Evolutionary conservation across 35 echinoderm and acorn worm genomes (phyloP), one percentile per base, ranked within the genome.

Genomic region (Apostichopus japonicus): DNA sequence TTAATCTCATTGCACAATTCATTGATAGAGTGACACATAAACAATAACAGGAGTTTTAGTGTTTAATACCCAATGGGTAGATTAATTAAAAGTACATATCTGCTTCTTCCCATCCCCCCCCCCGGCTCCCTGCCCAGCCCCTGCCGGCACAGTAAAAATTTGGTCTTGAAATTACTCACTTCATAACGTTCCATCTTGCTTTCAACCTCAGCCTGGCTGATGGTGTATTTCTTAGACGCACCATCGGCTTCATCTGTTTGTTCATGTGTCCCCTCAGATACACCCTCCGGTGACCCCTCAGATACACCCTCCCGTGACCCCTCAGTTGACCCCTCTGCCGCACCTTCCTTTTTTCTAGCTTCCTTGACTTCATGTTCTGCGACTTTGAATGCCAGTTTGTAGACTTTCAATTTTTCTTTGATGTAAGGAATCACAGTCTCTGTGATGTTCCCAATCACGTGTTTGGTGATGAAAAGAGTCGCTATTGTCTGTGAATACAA

Each of bases 141-240:
- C 33, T 44, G 33, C 33, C 33, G 0, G 33, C 33, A 44, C 33
- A 44, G 33, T 44, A 4, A 44, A 44, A 44, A 44, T 3, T 44
- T 44, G 33, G 19, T 51, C 22, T 44, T 44, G 33, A 44, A 44
- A 44, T 44, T 0, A 87, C 84, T 92, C 65, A 99, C 97, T 61
- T 96, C 97, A 93, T 99, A 99, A 2, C 91, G 84, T 10, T 94
- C 77, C 97, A 99, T 99, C 22, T 86, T 92, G 65, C 93, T 91
- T n/a, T 99, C 97, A 6, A 99, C 88, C 65, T 99, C 97, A 55
- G 97, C 97, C 59, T 99, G 97, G 55, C 95, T 96, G 6, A 99
- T 70, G 0, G 92, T 90, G 23, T 93, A 94, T 52, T 97, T 77
- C 19, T 84, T 70, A 53, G 24, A 5, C 52, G 15, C 56, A 80